Conservation (phyloP, 2,113 vertebrate genomes). For the Tinamus guttatus region DNA sequence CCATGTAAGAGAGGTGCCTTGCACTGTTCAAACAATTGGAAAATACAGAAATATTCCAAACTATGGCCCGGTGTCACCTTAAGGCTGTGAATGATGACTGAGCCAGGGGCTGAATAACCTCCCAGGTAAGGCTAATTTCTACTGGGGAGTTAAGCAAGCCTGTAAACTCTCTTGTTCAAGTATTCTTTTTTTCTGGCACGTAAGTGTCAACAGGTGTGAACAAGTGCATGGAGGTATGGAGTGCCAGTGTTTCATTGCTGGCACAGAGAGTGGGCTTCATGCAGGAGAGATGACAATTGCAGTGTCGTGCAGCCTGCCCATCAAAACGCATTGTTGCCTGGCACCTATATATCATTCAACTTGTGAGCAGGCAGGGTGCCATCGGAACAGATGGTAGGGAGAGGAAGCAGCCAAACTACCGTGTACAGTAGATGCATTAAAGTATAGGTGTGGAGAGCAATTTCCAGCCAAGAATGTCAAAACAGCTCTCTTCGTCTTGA, state of each 20-base stretch:
- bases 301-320: slow-evolving; percentile 77
- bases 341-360: slow-evolving; percentile 81
- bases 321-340: slow-evolving; percentile 83
- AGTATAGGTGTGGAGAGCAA: slow-evolving; percentile 73
- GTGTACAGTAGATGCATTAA: slow-evolving; percentile 73
- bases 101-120: not conserved
- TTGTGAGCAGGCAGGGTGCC: slow-evolving; percentile 75
- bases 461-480: slow-evolving; percentile 70
- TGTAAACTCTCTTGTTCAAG: slow-evolving; percentile 31
- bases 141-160: not conserved
- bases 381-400: slow-evolving; percentile 80
- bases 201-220: slow-evolving; percentile 80
- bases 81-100: not conserved
- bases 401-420: slow-evolving; percentile 72
- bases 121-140: not conserved
- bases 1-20: not conserved
- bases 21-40: not conserved
- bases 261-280: slow-evolving; percentile 64
- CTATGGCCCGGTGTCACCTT: not conserved
- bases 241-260: slow-evolving; percentile 69
- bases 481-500: slow-evolving; percentile 65
- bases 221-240: slow-evolving; percentile 62
- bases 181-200: slow-evolving; percentile 69
- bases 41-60: not conserved
- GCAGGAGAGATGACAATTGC: slow-evolving; percentile 78